Conservation (phyloP, 23 tunicate genomes). For the Diplosoma virens region DNA sequence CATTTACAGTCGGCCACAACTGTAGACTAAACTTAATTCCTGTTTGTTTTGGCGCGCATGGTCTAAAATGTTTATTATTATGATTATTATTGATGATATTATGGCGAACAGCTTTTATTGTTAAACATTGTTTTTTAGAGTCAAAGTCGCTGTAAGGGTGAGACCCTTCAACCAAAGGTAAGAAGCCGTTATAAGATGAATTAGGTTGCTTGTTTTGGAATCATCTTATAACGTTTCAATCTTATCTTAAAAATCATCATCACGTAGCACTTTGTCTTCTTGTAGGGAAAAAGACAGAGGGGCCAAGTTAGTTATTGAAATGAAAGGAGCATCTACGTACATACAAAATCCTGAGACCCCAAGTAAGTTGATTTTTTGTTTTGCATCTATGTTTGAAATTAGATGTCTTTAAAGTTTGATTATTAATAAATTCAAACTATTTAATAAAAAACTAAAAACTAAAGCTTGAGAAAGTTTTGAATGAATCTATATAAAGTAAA, state of each 20-base stretch:
- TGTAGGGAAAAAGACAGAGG: conserved; percentile 87
- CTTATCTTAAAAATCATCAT: neutral
- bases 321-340: conserved; percentile 71
- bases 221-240: neutral
- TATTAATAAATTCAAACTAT: too few species aligned
- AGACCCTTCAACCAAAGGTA: conserved; percentile 99
- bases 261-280: neutral
- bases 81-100: too few species aligned
- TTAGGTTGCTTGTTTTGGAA: neutral
- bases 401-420: too few species aligned
- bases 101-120: too few species aligned
- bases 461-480: too few species aligned
- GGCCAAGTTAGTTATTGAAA: conserved; percentile 65
- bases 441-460: too few species aligned
- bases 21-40: too few species aligned
- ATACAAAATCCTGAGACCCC: conserved; percentile 87
- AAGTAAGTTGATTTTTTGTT: conserved; percentile 26
- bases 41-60: too few species aligned
- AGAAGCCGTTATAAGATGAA: neutral
- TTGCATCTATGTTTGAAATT: too few species aligned
- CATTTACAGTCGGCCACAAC: too few species aligned
- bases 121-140: conserved; percentile 53
- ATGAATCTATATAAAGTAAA: too few species aligned
- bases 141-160: conserved; percentile 97
- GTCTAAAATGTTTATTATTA: too few species aligned